Percentiles rank a stretch among this genome's conserved stretches.
Conservation (phyloP, 2,113 vertebrate species). For the Microtus montanus region DNA sequence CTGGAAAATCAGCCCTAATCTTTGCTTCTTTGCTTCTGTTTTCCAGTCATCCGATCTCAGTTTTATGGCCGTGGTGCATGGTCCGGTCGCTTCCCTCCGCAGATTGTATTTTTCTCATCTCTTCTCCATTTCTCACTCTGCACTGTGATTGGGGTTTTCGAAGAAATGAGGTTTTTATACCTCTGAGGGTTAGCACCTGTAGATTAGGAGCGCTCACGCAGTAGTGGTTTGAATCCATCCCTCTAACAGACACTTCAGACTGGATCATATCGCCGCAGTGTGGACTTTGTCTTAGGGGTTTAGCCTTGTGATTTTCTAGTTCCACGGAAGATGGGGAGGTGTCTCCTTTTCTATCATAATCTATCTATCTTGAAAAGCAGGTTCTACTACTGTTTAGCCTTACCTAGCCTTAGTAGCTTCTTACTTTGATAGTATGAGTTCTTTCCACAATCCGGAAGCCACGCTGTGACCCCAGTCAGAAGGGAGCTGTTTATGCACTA, state of each 20-base stretch:
- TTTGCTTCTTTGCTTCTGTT: not conserved
- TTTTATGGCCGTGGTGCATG: not conserved
- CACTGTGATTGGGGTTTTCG: not conserved
- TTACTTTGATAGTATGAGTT: not conserved
- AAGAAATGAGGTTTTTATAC: not conserved
- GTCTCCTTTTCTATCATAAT: not conserved
- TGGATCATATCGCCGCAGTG: not conserved
- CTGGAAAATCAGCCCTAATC: not conserved
- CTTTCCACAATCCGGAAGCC: not conserved
- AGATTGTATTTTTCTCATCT: not conserved
- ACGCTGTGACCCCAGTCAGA: not conserved
- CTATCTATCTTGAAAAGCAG: not conserved
- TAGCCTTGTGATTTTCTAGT: not conserved
- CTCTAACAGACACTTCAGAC: not conserved
- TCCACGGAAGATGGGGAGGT: not conserved
- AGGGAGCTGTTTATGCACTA: not conserved
- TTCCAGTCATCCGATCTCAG: not conserved
- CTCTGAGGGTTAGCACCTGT: not conserved
- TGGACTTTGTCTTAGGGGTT: not conserved
- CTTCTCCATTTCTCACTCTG: not conserved
- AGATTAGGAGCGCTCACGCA: not conserved
- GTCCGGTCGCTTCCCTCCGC: not conserved
- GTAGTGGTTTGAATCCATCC: not conserved
- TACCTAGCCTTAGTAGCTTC: not conserved
- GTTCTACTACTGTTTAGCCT: not conserved